These are phyloP conservation scores for Pseudomyrmex cubaensis DNA, from an alignment of 1,140 invertebrate genomes.

Conservation along the genomic window DNA sequence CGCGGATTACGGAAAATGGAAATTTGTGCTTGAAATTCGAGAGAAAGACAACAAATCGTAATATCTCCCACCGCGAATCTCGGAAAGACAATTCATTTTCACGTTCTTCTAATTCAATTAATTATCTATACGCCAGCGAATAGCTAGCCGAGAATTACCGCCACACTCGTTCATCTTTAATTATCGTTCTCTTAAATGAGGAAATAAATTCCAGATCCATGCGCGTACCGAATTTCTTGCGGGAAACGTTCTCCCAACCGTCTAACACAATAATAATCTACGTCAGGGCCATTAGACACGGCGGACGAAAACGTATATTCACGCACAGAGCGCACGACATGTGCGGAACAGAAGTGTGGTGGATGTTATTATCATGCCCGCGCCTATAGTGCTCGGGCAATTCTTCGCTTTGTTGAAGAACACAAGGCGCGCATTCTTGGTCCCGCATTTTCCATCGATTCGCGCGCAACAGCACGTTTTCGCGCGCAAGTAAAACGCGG, in stretches of 20 bases:
- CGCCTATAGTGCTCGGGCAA: not conserved
- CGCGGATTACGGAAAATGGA: not conserved
- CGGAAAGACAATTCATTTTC: conserved; percentile 4
- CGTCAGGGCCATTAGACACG: conserved; percentile 8
- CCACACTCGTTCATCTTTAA: conserved; percentile 48
- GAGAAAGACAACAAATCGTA: not conserved
- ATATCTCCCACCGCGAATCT: conserved; percentile 5
- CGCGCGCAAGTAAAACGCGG: not conserved
- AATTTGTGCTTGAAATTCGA: not conserved
- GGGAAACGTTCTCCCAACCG: not conserved
- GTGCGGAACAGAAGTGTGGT: not conserved
- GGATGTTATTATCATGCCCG: conserved; percentile 32
- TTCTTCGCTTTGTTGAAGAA: conserved; percentile 25
- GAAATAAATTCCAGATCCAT: conserved; percentile 27
- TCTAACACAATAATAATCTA: conserved; percentile 15
- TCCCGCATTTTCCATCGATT: conserved; percentile 15
- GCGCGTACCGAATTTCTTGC: conserved; percentile 13
- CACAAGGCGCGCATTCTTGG: not conserved
- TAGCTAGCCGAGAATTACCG: conserved; percentile 24
- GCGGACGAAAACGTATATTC: not conserved
- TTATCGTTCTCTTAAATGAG: conserved; percentile 24
- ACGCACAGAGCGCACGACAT: not conserved
- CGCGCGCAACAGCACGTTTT: not conserved
- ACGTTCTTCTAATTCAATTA: conserved; percentile 36
- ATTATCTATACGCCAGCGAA: conserved; percentile 29